A percentile compares a stretch with the other conserved stretches of the same genome.
These are phyloP conservation scores for Oceanites oceanicus DNA, from an alignment of 2,113 vertebrate genomes.

Conservation along the genomic window DNA sequence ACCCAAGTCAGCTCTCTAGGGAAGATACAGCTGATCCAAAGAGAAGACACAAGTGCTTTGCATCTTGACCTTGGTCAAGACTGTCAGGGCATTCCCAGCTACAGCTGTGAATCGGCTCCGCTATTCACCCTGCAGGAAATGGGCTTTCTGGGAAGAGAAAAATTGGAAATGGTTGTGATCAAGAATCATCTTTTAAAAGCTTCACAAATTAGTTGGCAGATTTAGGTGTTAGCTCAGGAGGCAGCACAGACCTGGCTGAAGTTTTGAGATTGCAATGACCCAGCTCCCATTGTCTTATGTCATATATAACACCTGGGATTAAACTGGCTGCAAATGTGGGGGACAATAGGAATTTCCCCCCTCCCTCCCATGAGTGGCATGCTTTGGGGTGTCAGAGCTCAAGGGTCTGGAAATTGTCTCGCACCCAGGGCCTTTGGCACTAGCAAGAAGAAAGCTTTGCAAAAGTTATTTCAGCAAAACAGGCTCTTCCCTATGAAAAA, in stretches of 20 bases:
- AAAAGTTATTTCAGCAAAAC: neutral
- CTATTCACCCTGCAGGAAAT: neutral
- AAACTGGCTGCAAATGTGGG: neutral
- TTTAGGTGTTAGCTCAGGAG: neutral
- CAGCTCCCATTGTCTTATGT: neutral
- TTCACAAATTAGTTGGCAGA: neutral
- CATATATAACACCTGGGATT: neutral
- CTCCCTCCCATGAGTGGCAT: neutral
- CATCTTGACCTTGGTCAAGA: neutral
- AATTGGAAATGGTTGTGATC: neutral
- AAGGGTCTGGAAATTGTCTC: neutral
- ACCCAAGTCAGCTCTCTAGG: neutral
- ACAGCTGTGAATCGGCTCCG: neutral
- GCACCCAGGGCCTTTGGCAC: fast-evolving
- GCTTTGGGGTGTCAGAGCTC: neutral
- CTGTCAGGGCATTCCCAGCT: neutral
- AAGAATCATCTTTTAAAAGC: neutral
- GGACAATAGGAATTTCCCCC: neutral
- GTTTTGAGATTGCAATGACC: neutral
- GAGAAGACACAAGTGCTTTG: neutral
- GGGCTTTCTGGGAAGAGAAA: neutral
- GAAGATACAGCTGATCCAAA: neutral
- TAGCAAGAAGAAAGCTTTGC: neutral
- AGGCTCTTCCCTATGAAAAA: neutral
- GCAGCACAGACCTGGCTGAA: neutral